Evolutionary conservation across 53 echinoderm and acorn worm species (phyloP).

Genomic region (Crossaster papposus): DNA sequence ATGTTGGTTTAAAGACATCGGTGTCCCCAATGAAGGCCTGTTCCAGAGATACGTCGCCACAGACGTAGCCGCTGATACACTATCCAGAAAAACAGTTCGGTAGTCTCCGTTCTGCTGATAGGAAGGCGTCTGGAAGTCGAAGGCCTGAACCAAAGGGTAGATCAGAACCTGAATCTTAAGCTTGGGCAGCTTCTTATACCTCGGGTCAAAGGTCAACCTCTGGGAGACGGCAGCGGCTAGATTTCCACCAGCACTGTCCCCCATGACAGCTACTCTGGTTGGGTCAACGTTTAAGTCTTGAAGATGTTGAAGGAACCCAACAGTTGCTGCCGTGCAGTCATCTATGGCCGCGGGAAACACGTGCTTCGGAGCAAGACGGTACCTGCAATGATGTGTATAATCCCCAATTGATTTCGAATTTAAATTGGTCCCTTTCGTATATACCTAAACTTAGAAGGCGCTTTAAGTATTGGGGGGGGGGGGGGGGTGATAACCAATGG

Average conservation of each 20-base stretch:
- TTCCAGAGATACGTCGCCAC: slow-evolving; percentile 59
- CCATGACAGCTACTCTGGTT: slow-evolving; percentile 72
- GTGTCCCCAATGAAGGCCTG: neutral
- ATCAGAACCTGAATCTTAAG: slow-evolving; percentile 8
- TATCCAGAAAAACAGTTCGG: neutral
- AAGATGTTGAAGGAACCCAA: slow-evolving; percentile 73
- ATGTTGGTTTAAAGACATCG: slow-evolving; percentile 70
- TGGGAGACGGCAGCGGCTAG: slow-evolving; percentile 78
- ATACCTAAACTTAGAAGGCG: too few species aligned
- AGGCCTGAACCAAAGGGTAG: neutral
- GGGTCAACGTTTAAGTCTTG: slow-evolving; percentile 74
- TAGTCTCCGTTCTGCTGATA: neutral
- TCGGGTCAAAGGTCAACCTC: slow-evolving; percentile 66
- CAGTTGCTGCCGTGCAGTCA: slow-evolving; percentile 77
- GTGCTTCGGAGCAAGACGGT: slow-evolving; percentile 77
- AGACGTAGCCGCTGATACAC: neutral
- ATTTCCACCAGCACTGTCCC: slow-evolving; percentile 94
- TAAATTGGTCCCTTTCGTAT: neutral
- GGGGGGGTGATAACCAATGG: too few species aligned
- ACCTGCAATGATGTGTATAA: slow-evolving; percentile 53
- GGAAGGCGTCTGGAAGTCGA: neutral
- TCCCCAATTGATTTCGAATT: neutral
- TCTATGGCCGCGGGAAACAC: slow-evolving; percentile 81
- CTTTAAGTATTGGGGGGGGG: too few species aligned
- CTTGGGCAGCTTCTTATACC: slow-evolving; percentile 13